Evolutionary conservation across 2,888 invertebrate genomes (phyloP).

Genomic region (Aphrophora alni): DNA sequence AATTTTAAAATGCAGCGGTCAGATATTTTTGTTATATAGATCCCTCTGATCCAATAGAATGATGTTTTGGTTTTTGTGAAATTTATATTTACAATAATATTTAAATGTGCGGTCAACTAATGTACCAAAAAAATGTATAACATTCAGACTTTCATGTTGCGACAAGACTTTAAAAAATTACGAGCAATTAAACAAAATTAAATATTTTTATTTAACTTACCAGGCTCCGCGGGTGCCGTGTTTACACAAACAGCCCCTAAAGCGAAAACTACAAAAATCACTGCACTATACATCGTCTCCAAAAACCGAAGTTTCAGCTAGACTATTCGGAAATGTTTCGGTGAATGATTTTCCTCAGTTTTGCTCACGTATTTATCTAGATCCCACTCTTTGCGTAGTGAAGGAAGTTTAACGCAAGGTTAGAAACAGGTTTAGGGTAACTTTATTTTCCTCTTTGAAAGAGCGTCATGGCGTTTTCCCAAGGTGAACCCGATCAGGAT

Average conservation of each 20-base stretch:
- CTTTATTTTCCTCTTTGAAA: too few relatives aligned
- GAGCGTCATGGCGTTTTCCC: not conserved
- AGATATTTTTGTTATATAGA: too few relatives aligned
- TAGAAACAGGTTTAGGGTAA: not conserved
- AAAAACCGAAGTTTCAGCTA: constrained; percentile 4
- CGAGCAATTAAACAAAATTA: too few relatives aligned
- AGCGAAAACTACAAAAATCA: not conserved
- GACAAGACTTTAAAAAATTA: too few relatives aligned
- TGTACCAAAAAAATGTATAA: too few relatives aligned
- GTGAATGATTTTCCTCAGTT: not conserved
- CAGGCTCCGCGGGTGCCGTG: not conserved
- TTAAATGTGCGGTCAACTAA: too few relatives aligned
- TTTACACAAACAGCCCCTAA: not conserved
- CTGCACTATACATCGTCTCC: not conserved
- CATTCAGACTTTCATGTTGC: too few relatives aligned
- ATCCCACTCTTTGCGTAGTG: not conserved
- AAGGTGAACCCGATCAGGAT: not conserved
- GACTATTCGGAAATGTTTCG: constrained; percentile 9
- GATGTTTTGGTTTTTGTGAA: too few relatives aligned
- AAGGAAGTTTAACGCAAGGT: not conserved
- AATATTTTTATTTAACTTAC: too few relatives aligned
- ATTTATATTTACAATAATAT: too few relatives aligned
- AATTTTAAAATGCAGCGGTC: too few relatives aligned
- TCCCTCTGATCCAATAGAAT: too few relatives aligned
- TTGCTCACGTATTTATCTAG: not conserved